Evolutionary conservation across 1,140 invertebrate species (phyloP).

Genomic region (Drosophila varians): DNA sequence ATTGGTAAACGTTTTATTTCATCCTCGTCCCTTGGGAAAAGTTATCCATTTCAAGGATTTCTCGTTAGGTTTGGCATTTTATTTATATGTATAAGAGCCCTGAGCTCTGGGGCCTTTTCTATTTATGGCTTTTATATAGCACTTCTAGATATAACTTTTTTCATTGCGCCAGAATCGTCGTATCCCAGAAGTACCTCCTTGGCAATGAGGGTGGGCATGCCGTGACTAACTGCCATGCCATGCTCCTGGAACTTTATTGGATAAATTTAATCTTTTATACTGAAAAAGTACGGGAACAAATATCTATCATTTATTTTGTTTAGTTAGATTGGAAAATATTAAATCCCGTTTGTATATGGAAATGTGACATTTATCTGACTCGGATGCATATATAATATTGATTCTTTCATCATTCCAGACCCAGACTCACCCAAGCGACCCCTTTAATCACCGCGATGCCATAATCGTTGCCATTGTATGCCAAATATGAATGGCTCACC

Average conservation of each 20-base stretch:
- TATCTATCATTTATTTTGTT: not conserved
- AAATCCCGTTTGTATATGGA: not conserved
- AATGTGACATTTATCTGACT: constrained; percentile 6
- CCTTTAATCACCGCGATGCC: constrained; percentile 42
- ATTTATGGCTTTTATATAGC: constrained; percentile 36
- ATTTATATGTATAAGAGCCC: constrained; percentile 22
- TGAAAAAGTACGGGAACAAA: not conserved
- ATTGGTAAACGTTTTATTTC: constrained; percentile 18
- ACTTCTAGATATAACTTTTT: constrained; percentile 33
- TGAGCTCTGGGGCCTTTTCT: constrained; percentile 18
- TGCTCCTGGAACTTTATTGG: constrained; percentile 12
- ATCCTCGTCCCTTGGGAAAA: not conserved
- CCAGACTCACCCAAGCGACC: constrained; percentile 36
- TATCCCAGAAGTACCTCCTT: constrained; percentile 10
- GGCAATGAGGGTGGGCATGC: constrained; percentile 14
- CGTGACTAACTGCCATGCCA: constrained; percentile 32
- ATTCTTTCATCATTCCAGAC: constrained; percentile 42
- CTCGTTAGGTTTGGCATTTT: constrained; percentile 3
- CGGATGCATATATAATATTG: constrained; percentile 45
- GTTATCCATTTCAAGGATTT: constrained; percentile 1
- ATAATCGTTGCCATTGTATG: constrained; percentile 72
- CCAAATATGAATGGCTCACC: constrained; percentile 49
- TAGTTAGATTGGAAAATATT: not conserved
- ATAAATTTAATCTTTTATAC: constrained; percentile 27
- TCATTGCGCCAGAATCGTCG: constrained; percentile 25